A percentile compares a stretch with the other conserved stretches of the same genome.
phyloP scores from a whole-genome alignment of 64 coral and sea anemone genomes.

The Dendrophyllia cribrosa region DNA sequence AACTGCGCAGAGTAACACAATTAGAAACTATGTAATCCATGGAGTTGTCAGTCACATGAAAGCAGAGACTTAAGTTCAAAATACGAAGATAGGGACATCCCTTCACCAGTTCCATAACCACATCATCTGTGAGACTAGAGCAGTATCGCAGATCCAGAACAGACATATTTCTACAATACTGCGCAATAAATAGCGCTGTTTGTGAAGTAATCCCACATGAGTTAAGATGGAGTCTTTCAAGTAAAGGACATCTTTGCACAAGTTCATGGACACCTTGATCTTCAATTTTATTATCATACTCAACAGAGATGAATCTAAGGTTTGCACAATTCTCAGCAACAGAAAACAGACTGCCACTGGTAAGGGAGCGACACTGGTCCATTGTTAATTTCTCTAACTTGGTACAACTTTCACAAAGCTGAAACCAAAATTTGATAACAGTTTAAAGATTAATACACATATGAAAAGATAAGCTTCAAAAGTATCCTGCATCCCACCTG shows the following conservation, averaged over 20 bases:
- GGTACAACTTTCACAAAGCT: constrained; percentile 86
- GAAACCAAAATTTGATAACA: not conserved
- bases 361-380: constrained; percentile 89
- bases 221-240: constrained; percentile 81
- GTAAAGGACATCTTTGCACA: constrained; percentile 68
- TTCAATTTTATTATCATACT: constrained; percentile 65
- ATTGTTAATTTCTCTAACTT: constrained; percentile 81
- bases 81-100: constrained; percentile 54
- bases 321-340: constrained; percentile 76
- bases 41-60: constrained; percentile 83
- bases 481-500: too few species aligned
- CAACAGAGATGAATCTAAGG: constrained; percentile 75
- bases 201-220: constrained; percentile 84
- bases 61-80: constrained; percentile 93
- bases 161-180: constrained; percentile 58
- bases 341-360: constrained; percentile 64
- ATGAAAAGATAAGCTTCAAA: too few species aligned
- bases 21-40: constrained; percentile 56
- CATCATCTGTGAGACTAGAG: constrained; percentile 66
- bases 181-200: constrained; percentile 61
- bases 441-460: too few species aligned
- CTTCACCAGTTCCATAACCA: constrained; percentile 65
- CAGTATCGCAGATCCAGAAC: constrained; percentile 82
- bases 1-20: constrained; percentile 67
- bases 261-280: constrained; percentile 84